These are phyloP conservation scores for Cyanoramphus novaezelandiae DNA, from an alignment of 2,113 vertebrate species.

Conservation along the genomic window DNA sequence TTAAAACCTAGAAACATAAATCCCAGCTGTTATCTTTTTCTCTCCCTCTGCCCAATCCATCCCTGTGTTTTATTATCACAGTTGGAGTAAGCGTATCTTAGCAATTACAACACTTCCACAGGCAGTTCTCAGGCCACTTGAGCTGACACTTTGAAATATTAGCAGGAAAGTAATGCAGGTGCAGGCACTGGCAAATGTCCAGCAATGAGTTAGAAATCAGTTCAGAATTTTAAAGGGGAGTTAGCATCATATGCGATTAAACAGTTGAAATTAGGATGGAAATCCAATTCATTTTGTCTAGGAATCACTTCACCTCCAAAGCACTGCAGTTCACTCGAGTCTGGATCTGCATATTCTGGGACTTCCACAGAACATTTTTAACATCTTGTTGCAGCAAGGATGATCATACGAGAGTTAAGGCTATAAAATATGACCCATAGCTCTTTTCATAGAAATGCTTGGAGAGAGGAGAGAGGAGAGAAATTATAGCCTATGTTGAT, in stretches of 20 bases:
- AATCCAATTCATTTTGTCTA: conserved; percentile 34
- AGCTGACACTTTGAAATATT: conserved; percentile 72
- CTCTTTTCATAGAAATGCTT: not conserved
- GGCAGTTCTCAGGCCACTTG: conserved; percentile 54
- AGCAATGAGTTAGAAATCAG: conserved; percentile 41
- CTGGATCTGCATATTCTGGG: not conserved
- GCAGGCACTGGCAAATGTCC: conserved; percentile 47
- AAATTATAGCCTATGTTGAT: not conserved
- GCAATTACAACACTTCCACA: conserved; percentile 59
- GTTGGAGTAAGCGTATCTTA: conserved; percentile 47
- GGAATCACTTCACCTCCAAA: not conserved
- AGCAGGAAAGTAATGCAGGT: conserved; percentile 59
- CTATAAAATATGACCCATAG: not conserved
- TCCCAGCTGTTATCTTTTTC: conserved; percentile 47
- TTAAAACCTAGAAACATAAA: conserved; percentile 51
- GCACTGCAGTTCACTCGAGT: not conserved
- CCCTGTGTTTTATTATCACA: conserved; percentile 38
- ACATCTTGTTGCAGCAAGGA: not conserved
- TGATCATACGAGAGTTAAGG: not conserved
- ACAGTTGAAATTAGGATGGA: conserved; percentile 36
- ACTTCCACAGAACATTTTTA: not conserved
- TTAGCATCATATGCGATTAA: not conserved
- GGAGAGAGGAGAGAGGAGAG: not conserved
- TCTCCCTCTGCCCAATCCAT: not conserved
- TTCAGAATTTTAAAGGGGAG: conserved; percentile 48